These are phyloP conservation scores for Tinea semifulvella DNA, from an alignment of 2,888 invertebrate species.

Conservation along the genomic window DNA sequence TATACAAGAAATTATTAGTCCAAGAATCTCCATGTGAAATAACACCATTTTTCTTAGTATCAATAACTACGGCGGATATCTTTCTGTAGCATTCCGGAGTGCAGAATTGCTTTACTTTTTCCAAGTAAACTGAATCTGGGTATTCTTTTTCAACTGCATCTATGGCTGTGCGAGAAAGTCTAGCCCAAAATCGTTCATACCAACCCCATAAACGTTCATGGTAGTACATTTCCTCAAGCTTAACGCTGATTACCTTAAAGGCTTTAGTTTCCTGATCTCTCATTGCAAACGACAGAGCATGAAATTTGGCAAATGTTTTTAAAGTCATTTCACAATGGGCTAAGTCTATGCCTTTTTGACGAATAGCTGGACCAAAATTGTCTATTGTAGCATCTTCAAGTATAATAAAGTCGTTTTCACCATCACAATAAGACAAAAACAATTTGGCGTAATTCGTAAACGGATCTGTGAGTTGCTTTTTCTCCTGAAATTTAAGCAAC, in stretches of 20 bases:
- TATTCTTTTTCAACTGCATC: slow-evolving; percentile 73
- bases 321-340: slow-evolving; percentile 58
- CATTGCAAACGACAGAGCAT: slow-evolving; percentile 68
- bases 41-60: slow-evolving; percentile 51
- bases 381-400: slow-evolving; percentile 61
- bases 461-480: slow-evolving; percentile 45
- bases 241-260: slow-evolving; percentile 45
- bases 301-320: slow-evolving; percentile 64
- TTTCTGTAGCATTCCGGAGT: slow-evolving; percentile 60
- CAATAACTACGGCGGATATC: slow-evolving; percentile 45
- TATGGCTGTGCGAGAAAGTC: slow-evolving; percentile 59
- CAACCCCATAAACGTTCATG: slow-evolving; percentile 59
- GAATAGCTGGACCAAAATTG: slow-evolving; percentile 43
- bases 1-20: slow-evolving; percentile 77
- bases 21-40: slow-evolving; percentile 79
- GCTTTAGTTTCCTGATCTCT: slow-evolving; percentile 59
- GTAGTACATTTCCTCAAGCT: slow-evolving; percentile 67
- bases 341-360: slow-evolving; percentile 58
- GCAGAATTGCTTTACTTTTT: slow-evolving; percentile 61
- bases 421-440: slow-evolving; percentile 55
- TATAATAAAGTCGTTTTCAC: slow-evolving; percentile 62
- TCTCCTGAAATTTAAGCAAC: slow-evolving; percentile 48
- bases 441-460: slow-evolving; percentile 59
- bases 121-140: slow-evolving; percentile 65
- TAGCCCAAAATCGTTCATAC: slow-evolving; percentile 64